Percentiles rank a stretch among this genome's conserved stretches.
Conservation (phyloP, 2,888 invertebrate genomes). For the Agrilus biguttatus region DNA sequence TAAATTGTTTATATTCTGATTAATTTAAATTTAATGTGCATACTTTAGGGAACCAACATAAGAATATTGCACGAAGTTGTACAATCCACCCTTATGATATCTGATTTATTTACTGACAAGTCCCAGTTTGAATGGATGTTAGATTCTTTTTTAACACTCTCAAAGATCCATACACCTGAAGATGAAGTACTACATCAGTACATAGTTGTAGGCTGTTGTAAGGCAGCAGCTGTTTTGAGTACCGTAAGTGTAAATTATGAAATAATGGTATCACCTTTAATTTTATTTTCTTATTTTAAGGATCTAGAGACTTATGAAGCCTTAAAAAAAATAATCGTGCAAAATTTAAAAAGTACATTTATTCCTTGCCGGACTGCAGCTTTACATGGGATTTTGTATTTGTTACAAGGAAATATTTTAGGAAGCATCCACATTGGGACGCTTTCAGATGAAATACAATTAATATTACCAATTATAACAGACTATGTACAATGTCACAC, state of each 20-base stretch:
- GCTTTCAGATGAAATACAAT: conserved; percentile 35
- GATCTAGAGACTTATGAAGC: conserved; percentile 43
- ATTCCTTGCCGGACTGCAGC: conserved; percentile 46
- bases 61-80: conserved; percentile 41
- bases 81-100: conserved; percentile 54
- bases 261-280: background rate
- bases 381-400: conserved; percentile 50
- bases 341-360: conserved; percentile 45
- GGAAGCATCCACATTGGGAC: conserved; percentile 32
- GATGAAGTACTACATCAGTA: conserved; percentile 66
- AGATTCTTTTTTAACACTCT: conserved; percentile 49
- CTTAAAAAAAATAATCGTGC: conserved; percentile 43
- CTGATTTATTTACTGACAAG: conserved; percentile 62
- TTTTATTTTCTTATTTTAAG: conserved; percentile 23
- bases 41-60: conserved; percentile 29
- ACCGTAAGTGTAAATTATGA: conserved; percentile 29
- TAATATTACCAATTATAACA: conserved; percentile 34
- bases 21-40: conserved; percentile 1
- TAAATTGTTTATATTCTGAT: background rate
- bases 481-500: conserved; percentile 39
- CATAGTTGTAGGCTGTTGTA: conserved; percentile 50
- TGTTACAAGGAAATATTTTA: conserved; percentile 43
- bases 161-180: conserved; percentile 52
- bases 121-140: conserved; percentile 71
- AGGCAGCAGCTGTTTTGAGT: conserved; percentile 50